Evolutionary conservation across 2,113 vertebrate genomes (phyloP), one percentile per base, ranked within the genome.

Genomic region (Psilopsiagon aurifrons): DNA sequence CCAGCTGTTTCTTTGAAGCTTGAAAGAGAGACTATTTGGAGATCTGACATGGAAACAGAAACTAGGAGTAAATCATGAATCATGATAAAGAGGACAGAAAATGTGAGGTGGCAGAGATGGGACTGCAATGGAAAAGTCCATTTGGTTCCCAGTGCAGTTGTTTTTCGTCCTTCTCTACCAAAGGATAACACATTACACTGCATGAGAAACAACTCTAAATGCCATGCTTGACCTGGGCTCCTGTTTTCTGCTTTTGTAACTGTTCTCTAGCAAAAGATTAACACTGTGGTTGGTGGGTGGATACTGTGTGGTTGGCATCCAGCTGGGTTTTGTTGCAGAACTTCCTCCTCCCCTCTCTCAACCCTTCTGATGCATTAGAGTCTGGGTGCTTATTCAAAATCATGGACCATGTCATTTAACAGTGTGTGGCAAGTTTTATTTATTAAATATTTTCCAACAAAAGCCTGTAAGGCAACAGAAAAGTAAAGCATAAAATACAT

Each of bases 381-480:
- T 49, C 75, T 75, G 83, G 47, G 79, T 83, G 39, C 44, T 78
- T 52, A 89, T 78, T 95, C 89, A 66, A 87, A 66, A 70, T 64
- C 91, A 79, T 67, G 57, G 92, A 77, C 88, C 15, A 11, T 93
- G 78, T 83, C 49, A 62, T 91, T 96, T 91, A 92, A 96, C 74
- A 88, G 79, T 41, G 75, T 84, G 87, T 94, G 70, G 78, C 69
- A 96, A 93, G 73, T 95, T 89, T 74, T 81, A 82, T 90, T 93
- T 96, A 90, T 91, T 90, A 89, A 83, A 73, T 81, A 88, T 97
- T 95, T 86, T 73, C 55, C 49, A 68, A 93, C 90, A 88, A 95
- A 90, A 96, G 90, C 88, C 76, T 49, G 82, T 63, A 82, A 95
- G 85, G 88, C 95, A 92, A 77, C 49, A 79, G 75, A 88, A 91